phyloP scores from a whole-genome alignment of 2,113 vertebrate genomes.

The Oncorhynchus keta region DNA sequence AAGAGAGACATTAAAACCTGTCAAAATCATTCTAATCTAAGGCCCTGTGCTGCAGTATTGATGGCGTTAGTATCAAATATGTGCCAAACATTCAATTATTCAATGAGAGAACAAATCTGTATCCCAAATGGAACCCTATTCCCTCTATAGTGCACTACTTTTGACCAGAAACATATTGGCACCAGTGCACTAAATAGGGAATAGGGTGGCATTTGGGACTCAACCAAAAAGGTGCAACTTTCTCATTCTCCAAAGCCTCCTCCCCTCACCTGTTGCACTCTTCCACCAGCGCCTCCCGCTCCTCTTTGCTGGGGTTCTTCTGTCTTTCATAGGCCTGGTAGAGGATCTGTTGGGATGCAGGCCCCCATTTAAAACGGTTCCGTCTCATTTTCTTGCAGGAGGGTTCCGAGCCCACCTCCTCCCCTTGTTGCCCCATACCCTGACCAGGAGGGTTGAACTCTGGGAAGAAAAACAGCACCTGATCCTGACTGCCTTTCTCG shows the following conservation, averaged over 20 bases:
- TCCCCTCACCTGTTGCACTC: constrained; percentile 92
- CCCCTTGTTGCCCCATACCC: constrained; percentile 79
- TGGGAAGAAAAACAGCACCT: constrained; percentile 96
- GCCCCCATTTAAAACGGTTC: constrained; percentile 99
- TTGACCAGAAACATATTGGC: too few species aligned
- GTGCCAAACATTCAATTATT: not conserved
- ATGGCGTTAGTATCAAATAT: not conserved
- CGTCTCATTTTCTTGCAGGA: constrained; percentile 96
- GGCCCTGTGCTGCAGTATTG: too few species aligned
- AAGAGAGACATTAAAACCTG: too few species aligned
- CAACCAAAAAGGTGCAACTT: not conserved
- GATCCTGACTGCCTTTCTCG: constrained; percentile 97
- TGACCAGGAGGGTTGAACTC: constrained; percentile 92
- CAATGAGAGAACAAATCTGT: not conserved
- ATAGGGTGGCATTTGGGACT: not conserved
- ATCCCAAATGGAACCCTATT: not conserved
- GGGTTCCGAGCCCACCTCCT: constrained; percentile 87
- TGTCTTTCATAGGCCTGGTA: constrained; percentile 98
- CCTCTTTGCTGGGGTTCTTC: constrained; percentile 99
- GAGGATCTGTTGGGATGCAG: constrained; percentile 98
- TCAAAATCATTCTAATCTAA: too few species aligned
- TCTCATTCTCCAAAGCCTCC: not conserved
- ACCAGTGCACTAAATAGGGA: not conserved
- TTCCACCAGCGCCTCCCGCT: constrained; percentile 91
- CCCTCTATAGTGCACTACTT: too few species aligned